Evolutionary conservation across 2,888 invertebrate genomes (phyloP), one percentile per base, ranked within the genome.

Genomic region (Polydesmus complanatus): DNA sequence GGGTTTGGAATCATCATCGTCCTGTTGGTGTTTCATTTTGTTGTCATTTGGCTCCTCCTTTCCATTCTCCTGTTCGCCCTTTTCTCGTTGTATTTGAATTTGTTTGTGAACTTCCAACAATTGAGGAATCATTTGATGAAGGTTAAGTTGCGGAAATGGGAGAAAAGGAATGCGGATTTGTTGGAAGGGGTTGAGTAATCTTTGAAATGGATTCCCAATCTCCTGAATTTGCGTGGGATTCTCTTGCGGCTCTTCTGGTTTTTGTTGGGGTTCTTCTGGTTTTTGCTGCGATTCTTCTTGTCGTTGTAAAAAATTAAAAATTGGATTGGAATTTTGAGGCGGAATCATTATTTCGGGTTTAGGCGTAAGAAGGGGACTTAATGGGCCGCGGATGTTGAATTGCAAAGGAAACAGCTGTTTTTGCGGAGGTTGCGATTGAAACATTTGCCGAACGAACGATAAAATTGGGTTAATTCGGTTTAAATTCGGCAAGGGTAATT

Each of bases 31-130:
- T 23, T 60, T 47, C 19, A 8, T 60, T 37, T 47, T 55, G 55
- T 27, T 60, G 37, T 21, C 52, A 27, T 49, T 57, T n/a, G n/a
- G n/a, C n/a, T n/a, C n/a, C n/a, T n/a, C n/a, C n/a, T n/a, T n/a
- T n/a, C n/a, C n/a, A n/a, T n/a, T n/a, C n/a, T n/a, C n/a, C 21
- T 37, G 27, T 47, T 56, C 56, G n/a, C 37, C 60, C 26, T 49
- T 22, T 23, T 54, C 53, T 11, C 60, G 1, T 51, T 60, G 48
- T 23, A 54, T 54, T 21, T 60, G 60, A 23, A 60, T 55, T 54
- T 55, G 60, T 49, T 60, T 60, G 54, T 60, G 60, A 5, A 60
- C 60, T 23, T 61, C 61, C 25, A 61, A 19, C 2, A 61, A 48
- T 18, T 56, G 56, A 27, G 56, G 61, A 19, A 61, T 49, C 26